Base-by-base conservation (phyloP, 2,888 invertebrate genomes). In the Rhabditophanes sp. region DNA sequence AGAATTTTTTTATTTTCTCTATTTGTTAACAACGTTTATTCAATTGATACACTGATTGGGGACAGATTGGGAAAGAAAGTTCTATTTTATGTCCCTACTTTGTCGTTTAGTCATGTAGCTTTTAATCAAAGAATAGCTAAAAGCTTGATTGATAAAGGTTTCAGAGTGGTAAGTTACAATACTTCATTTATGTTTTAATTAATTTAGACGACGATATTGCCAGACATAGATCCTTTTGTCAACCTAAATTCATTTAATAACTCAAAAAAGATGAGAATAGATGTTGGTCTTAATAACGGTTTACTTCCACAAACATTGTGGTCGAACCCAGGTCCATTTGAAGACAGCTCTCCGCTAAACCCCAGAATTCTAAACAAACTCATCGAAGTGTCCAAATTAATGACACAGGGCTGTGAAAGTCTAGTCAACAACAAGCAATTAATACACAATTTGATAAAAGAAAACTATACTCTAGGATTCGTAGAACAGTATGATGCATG, bases 401-500 rank as follows among this genome's bases (percentile, higher is more conserved):
- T n/a, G n/a, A n/a, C n/a, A n/a, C n/a, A n/a, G n/a, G n/a, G n/a
- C n/a, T n/a, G n/a, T 22, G 9, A 32, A 8, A 34, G 24, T 25
- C 15, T 46, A 7, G n/a, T 41, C 15, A 11, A 24, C n/a, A 26
- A 44, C 26, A 22, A 9, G 8, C 8, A 7, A 9, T 24, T 42
- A 12, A 31, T 46, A 14, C 20, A 8, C 4, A 14, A 30, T 8
- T 37, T 58, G 5, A 25, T 31, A 18, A 11, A 20, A 1, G 33
- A 46, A 11, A 35, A 42, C 6, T 58, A 47, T 32, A 54, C 55
- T 33, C 38, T 56, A 3, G 58, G 53, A 9, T 28, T 56, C 3
- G 45, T 52, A 7, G 58, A 58, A 35, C 58, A 58, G 39, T 58
- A 58, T 29, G 56, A 57, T 31, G 34, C 46, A 5, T 58, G 58